These are phyloP conservation scores for Coelopa pilipes DNA, from an alignment of 2,888 invertebrate genomes.

Conservation along the genomic window DNA sequence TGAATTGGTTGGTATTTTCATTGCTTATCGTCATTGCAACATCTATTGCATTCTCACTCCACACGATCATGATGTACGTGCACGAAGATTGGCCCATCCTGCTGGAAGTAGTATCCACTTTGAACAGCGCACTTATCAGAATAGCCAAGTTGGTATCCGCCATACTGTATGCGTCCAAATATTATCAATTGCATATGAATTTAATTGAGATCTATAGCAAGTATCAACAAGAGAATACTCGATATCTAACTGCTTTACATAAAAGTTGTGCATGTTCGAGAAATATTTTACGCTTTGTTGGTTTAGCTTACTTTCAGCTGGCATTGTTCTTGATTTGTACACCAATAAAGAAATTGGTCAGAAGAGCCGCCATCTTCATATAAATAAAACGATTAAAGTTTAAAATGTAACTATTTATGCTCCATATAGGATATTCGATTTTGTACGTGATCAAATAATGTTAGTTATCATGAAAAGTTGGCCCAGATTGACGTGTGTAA, in stretches of 20 bases:
- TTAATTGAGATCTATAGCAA: slow-evolving; percentile 36
- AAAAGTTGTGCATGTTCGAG: slow-evolving; percentile 33
- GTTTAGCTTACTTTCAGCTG: slow-evolving; percentile 24
- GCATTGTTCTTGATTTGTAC: background rate
- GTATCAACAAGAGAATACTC: slow-evolving; percentile 35
- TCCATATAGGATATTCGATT: no score
- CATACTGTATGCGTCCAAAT: background rate
- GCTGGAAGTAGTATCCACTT: slow-evolving; percentile 40
- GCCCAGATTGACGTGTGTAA: no score
- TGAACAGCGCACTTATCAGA: slow-evolving; percentile 32
- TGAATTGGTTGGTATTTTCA: slow-evolving; percentile 32
- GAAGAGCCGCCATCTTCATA: no score
- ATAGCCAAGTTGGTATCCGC: slow-evolving; percentile 38
- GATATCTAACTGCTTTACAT: slow-evolving; percentile 35
- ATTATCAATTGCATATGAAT: background rate
- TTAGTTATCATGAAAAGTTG: no score
- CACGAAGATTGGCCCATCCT: slow-evolving; percentile 36
- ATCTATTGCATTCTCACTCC: slow-evolving; percentile 37
- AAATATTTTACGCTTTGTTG: slow-evolving; percentile 27
- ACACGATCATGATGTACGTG: slow-evolving; percentile 36
- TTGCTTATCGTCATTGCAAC: slow-evolving; percentile 33
- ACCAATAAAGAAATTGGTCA: no score
- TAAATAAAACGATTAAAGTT: no score
- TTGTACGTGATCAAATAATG: no score
- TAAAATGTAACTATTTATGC: no score